These are phyloP conservation scores for Geopemphigus sp. DNA, from an alignment of 1,140 invertebrate genomes.

Conservation along the genomic window DNA sequence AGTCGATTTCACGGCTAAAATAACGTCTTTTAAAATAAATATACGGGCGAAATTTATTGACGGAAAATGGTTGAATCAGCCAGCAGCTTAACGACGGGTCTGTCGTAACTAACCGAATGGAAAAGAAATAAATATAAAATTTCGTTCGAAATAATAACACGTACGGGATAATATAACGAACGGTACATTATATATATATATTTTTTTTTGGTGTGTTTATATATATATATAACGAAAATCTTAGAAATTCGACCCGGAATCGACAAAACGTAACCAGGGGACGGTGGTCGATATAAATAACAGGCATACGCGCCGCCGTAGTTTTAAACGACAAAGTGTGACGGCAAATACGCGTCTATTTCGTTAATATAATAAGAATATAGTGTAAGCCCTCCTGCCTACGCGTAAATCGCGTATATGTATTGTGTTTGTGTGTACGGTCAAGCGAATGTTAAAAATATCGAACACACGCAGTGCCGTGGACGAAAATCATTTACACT, in stretches of 20 bases:
- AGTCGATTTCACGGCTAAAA: too few relatives aligned
- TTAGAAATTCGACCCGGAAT: background rate
- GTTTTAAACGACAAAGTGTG: background rate
- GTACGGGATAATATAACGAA: too few relatives aligned
- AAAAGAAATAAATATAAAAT: background rate
- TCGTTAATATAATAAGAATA: background rate
- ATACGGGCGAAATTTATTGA: too few relatives aligned
- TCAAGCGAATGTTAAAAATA: background rate
- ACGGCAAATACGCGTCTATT: too few relatives aligned
- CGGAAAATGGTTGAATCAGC: too few relatives aligned
- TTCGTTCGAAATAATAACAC: background rate
- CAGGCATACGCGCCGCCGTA: background rate
- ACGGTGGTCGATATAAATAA: background rate
- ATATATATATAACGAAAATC: background rate
- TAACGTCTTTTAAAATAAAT: too few relatives aligned
- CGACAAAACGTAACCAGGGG: background rate
- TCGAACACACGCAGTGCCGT: background rate
- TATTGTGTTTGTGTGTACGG: background rate
- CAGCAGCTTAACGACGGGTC: too few relatives aligned
- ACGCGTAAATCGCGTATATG: too few relatives aligned
- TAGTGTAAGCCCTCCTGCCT: too few relatives aligned
- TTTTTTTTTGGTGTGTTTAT: background rate
- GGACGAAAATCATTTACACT: background rate
- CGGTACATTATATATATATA: background rate
- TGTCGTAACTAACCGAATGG: background rate